phyloP scores from a whole-genome alignment of 2,113 vertebrate genomes.

The Macroglossus sobrinus region DNA sequence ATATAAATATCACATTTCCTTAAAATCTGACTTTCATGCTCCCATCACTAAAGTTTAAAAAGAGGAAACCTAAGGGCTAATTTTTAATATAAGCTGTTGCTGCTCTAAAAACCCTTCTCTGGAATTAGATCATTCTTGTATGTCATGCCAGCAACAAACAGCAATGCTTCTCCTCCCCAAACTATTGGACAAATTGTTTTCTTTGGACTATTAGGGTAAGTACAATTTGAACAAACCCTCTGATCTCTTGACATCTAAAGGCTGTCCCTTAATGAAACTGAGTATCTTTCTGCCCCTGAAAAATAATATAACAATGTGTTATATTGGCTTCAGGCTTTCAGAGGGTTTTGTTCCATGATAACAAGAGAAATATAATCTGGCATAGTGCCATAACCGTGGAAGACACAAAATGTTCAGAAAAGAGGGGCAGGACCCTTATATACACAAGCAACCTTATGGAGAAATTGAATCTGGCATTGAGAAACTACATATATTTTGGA shows the following conservation, averaged over 20 bases:
- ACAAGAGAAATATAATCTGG: constrained; percentile 26
- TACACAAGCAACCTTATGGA: not conserved
- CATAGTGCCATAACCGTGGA: not conserved
- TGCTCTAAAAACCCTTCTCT: not conserved
- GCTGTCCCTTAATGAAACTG: not conserved
- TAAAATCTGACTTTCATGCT: not conserved
- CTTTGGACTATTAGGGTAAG: not conserved
- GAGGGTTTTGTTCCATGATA: constrained; percentile 7
- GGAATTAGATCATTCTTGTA: not conserved
- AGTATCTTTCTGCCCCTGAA: not conserved
- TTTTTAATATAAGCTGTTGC: not conserved
- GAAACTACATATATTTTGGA: not conserved
- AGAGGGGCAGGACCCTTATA: not conserved
- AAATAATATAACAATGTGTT: not conserved
- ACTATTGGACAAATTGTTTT: not conserved
- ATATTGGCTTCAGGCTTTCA: not conserved
- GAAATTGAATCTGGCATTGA: constrained; percentile 37
- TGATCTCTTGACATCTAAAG: not conserved
- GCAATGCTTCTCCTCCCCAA: not conserved
- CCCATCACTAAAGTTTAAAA: not conserved
- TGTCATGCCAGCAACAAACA: not conserved
- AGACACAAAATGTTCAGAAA: constrained; percentile 34
- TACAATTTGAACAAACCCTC: not conserved
- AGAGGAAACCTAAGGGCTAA: not conserved
- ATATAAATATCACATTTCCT: not conserved